These are phyloP conservation scores for Neolamprologus tretocephalus DNA, from an alignment of 2,113 vertebrate species.

Conservation along the genomic window DNA sequence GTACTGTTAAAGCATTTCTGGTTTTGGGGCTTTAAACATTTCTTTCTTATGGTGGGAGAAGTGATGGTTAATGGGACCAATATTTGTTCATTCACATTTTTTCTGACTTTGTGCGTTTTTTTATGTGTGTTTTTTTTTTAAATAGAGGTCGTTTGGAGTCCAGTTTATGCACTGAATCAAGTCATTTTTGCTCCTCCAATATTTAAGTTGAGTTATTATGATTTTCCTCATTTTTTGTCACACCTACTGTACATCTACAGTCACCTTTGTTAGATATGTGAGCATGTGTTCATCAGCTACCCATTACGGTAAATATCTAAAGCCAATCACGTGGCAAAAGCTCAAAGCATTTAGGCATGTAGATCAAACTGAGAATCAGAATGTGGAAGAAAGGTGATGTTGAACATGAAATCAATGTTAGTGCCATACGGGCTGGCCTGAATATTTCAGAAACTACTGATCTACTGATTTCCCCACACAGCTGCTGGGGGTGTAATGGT, in stretches of 20 bases:
- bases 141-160: not conserved
- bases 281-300: not conserved
- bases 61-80: not conserved
- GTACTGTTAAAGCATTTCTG: not conserved
- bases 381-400: not conserved
- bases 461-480: not conserved
- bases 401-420: not conserved
- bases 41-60: not conserved
- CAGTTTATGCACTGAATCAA: not conserved
- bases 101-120: not conserved
- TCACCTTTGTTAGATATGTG: not conserved
- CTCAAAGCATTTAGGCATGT: not conserved
- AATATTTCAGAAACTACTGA: not conserved
- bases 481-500: not conserved
- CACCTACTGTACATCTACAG: not conserved
- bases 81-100: not conserved
- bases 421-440: not conserved
- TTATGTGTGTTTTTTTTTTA: accelerated
- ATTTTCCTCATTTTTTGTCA: not conserved
- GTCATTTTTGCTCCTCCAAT: not conserved
- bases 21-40: not conserved
- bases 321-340: not conserved
- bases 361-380: not conserved
- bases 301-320: not conserved
- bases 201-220: not conserved